phyloP scores from a whole-genome alignment of 2,888 invertebrate species.

The Odontothrips loti region DNA sequence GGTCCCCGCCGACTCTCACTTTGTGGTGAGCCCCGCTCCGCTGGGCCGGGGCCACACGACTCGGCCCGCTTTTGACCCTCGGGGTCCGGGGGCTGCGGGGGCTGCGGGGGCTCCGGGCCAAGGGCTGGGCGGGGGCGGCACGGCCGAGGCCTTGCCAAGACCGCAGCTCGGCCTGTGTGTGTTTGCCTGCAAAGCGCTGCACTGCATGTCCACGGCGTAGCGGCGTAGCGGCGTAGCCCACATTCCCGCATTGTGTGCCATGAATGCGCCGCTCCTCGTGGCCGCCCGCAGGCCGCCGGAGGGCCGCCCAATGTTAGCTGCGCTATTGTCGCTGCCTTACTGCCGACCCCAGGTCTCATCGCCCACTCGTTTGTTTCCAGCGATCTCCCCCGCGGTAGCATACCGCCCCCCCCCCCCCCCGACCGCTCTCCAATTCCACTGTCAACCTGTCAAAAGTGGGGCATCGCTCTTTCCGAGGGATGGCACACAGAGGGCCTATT shows the following conservation, averaged over 20 bases:
- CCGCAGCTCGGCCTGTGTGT: background rate
- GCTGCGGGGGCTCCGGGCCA: background rate
- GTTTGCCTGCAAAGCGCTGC: background rate
- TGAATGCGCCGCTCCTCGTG: no score
- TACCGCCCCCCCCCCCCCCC: no score
- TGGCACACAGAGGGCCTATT: no score
- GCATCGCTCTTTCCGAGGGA: no score
- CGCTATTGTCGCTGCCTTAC: background rate
- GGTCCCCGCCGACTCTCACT: background rate
- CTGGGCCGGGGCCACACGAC: background rate
- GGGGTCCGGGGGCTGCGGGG: background rate
- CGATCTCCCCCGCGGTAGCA: no score
- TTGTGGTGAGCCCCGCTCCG: conserved; percentile 22
- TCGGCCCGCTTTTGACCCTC: background rate
- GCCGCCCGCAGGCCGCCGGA: background rate
- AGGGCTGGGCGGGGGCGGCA: no score
- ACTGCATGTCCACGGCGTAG: background rate
- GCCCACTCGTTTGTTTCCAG: no score
- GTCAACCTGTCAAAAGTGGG: no score
- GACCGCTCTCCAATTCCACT: no score
- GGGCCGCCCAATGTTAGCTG: background rate
- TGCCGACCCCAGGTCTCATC: no score
- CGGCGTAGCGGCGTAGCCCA: no score
- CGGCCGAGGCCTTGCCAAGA: no score
- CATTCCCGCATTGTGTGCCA: background rate